A percentile compares a stretch with the other conserved stretches of the same genome.
phyloP scores from a whole-genome alignment of 1,140 invertebrate species.

The Monomorium pharaonis region DNA sequence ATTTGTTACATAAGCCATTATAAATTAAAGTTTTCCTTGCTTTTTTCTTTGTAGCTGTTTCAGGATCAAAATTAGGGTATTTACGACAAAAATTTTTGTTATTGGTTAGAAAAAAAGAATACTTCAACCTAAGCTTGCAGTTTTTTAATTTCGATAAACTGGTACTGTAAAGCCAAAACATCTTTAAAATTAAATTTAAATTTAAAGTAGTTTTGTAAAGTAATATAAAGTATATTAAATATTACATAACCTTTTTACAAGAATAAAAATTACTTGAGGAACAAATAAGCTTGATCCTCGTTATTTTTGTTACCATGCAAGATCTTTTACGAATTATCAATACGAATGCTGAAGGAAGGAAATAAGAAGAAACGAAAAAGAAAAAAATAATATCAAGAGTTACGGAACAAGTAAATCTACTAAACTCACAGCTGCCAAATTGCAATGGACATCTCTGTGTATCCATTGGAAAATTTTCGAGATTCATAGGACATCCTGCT shows the following conservation, averaged over 20 bases:
- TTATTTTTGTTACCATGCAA: neutral
- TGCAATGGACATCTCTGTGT: conserved; percentile 93
- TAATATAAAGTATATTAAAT: neutral
- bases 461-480: conserved; percentile 97
- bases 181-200: too few species aligned
- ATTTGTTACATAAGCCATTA: too few species aligned
- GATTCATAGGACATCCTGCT: conserved; percentile 96
- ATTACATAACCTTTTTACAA: neutral
- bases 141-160: too few species aligned
- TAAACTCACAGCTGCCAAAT: conserved; percentile 94
- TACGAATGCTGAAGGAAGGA: neutral
- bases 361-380: neutral
- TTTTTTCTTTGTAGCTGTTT: too few species aligned
- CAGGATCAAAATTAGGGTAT: too few species aligned
- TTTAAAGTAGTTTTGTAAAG: too few species aligned
- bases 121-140: too few species aligned
- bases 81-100: too few species aligned
- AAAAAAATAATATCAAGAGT: neutral
- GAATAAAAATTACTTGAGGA: neutral
- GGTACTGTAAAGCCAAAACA: too few species aligned
- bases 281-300: conserved; percentile 15
- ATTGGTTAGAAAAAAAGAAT: too few species aligned
- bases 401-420: neutral
- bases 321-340: neutral
- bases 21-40: too few species aligned